Evolutionary conservation across 1,140 invertebrate genomes (phyloP).

Genomic region (Heliothis virescens): DNA sequence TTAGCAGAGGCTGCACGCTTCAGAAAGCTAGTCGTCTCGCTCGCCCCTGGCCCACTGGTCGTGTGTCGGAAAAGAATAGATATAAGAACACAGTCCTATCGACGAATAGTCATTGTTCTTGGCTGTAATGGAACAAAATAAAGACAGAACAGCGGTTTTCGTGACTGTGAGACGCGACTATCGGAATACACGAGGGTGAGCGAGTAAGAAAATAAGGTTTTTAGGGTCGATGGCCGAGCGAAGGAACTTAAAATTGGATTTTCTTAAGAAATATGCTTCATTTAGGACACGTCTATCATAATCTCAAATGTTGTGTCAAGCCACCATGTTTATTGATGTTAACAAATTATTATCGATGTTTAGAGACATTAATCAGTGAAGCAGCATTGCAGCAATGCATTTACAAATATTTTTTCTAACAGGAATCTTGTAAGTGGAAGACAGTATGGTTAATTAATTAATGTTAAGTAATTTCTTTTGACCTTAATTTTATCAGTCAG

Average conservation of each 20-base stretch:
- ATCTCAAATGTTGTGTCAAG: constrained; percentile 39
- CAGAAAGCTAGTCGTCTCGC: constrained; percentile 69
- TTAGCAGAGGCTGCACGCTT: constrained; percentile 60
- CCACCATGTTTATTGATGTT: constrained; percentile 28
- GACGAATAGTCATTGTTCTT: constrained; percentile 85
- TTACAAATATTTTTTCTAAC: constrained; percentile 9
- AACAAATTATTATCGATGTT: constrained; percentile 33
- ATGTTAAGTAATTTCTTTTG: not conserved
- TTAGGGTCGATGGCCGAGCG: constrained; percentile 83
- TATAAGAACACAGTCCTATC: constrained; percentile 78
- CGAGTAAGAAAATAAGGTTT: constrained; percentile 78
- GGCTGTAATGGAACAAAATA: constrained; percentile 85
- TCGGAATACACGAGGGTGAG: constrained; percentile 65
- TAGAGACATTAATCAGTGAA: constrained; percentile 1
- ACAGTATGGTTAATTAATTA: not conserved
- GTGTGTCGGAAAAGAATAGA: constrained; percentile 70
- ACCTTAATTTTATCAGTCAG: not conserved
- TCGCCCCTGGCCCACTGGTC: constrained; percentile 53
- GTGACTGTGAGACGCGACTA: constrained; percentile 82
- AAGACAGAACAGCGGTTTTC: constrained; percentile 85
- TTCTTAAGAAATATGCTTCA: constrained; percentile 76
- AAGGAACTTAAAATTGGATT: constrained; percentile 83
- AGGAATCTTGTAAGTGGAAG: constrained; percentile 9
- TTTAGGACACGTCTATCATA: constrained; percentile 69
- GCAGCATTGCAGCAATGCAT: not conserved